Evolutionary conservation across 2,888 invertebrate species (phyloP).

Genomic region (Drosophila testacea): DNA sequence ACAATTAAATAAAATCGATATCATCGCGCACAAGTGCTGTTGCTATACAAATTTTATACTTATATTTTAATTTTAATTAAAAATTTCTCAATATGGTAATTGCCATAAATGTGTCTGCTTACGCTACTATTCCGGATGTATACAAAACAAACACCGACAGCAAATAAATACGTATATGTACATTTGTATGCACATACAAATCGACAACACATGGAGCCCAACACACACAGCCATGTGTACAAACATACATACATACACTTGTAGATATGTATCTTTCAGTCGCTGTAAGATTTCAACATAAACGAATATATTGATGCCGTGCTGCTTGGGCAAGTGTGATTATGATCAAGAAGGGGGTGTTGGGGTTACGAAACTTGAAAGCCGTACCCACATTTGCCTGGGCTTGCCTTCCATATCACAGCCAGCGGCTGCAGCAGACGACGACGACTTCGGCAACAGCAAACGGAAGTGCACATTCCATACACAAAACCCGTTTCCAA

Average conservation of each 20-base stretch:
- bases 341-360: background rate
- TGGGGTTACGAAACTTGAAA: conserved; percentile 69
- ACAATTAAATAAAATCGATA: conserved; percentile 26
- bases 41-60: conserved; percentile 4
- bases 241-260: conserved; percentile 21
- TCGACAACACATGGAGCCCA: conserved; percentile 59
- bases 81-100: conserved; percentile 82
- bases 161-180: conserved; percentile 26
- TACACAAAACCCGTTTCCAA: conserved; percentile 75
- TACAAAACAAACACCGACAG: conserved; percentile 67
- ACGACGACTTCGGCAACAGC: conserved; percentile 46
- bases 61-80: conserved; percentile 65
- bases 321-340: conserved; percentile 26
- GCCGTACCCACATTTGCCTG: conserved; percentile 75
- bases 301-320: conserved; percentile 69
- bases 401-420: conserved; percentile 63
- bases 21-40: conserved; percentile 6
- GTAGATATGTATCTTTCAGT: conserved; percentile 61
- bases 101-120: conserved; percentile 66
- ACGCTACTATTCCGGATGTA: conserved; percentile 79
- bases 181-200: conserved; percentile 37
- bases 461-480: conserved; percentile 82
- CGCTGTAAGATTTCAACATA: conserved; percentile 79
- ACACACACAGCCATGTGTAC: conserved; percentile 14
- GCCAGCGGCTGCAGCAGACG: conserved; percentile 51